phyloP scores from a whole-genome alignment of 1,140 invertebrate genomes.

The Drosophila sturtevanti region DNA sequence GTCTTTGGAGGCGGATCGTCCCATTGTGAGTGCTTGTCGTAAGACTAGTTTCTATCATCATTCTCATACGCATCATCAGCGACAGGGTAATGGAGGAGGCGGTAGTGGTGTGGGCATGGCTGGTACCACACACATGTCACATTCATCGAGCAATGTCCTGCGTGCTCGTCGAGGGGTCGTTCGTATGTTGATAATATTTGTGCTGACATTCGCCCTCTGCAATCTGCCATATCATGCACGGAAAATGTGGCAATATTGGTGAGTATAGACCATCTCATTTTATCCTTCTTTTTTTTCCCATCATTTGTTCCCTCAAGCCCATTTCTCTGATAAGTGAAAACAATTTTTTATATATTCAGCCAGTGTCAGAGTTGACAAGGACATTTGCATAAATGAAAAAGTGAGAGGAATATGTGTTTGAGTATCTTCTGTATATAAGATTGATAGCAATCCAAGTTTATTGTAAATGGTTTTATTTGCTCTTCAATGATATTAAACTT shows the following conservation, averaged over 20 bases:
- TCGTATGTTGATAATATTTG: conserved; percentile 92
- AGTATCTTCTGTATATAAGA: not conserved
- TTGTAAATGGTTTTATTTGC: not conserved
- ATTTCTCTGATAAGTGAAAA: not conserved
- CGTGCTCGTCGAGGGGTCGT: conserved; percentile 88
- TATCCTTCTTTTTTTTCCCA: not conserved
- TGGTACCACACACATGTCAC: conserved; percentile 84
- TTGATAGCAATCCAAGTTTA: not conserved
- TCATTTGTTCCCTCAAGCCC: not conserved
- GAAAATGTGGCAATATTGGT: conserved; percentile 90
- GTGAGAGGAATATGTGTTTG: not conserved
- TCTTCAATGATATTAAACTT: not conserved
- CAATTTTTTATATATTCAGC: conserved; percentile 15
- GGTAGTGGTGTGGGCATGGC: conserved; percentile 31
- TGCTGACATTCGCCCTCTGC: conserved; percentile 92
- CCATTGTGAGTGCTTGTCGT: conserved; percentile 82
- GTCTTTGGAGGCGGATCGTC: conserved; percentile 81
- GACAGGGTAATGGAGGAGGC: conserved; percentile 43
- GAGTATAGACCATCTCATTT: conserved; percentile 42
- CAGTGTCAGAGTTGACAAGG: not conserved
- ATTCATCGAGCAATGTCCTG: conserved; percentile 87
- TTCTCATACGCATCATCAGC: conserved; percentile 57
- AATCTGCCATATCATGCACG: conserved; percentile 93
- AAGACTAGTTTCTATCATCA: conserved; percentile 72
- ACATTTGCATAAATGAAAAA: conserved; percentile 3